Evolutionary conservation across 2,888 invertebrate genomes (phyloP), one percentile per base, ranked within the genome.

Genomic region (Dryocosmus kuriphilus): DNA sequence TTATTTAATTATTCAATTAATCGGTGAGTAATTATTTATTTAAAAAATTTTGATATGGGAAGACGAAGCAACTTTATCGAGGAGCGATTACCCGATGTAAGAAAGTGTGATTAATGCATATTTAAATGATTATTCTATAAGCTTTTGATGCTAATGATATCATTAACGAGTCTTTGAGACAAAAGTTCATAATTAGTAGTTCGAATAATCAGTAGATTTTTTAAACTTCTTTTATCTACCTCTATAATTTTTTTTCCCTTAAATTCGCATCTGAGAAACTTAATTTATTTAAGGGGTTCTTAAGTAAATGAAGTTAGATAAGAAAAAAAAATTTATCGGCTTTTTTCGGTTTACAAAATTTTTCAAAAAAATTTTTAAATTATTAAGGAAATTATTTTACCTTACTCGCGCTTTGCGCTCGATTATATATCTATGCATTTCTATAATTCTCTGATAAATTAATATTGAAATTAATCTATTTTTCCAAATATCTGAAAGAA

Each of bases 1-100:
- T 51, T n/a, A 51, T 51, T 51, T 9, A n/a, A 16, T 51, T n/a
- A n/a, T 51, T 51, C 2, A 19, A 46, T 46, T 46, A 46, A 19
- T 46, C 16, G 16, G 41, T 41, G 16, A 41, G 16, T 41, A 4
- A 41, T 41, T 41, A 41, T 14, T 51, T 8, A 51, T 9, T 55
- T 3, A 9, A 1, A 22, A 55, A 8, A 9, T 71, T 9, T 46
- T n/a, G n/a, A 71, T 30, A 71, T 71, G 71, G 71, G 71, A 32
- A 30, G 51, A 71, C 46, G 51, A 51, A 51, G 27, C 30, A 30
- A 67, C 19, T 27, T 32, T n/a, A 30, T 71, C 30, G 30, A 71
- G 27, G 51, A 71, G 6, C 71, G 30, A 71, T 19, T 71, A 71
- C 30, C 16, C 7, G 71, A 51, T 30, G 71, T 71, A 41, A 71